These are phyloP conservation scores for Spinibarbus caldwelli DNA, from an alignment of 2,797 vertebrate genomes.

Conservation along the genomic window DNA sequence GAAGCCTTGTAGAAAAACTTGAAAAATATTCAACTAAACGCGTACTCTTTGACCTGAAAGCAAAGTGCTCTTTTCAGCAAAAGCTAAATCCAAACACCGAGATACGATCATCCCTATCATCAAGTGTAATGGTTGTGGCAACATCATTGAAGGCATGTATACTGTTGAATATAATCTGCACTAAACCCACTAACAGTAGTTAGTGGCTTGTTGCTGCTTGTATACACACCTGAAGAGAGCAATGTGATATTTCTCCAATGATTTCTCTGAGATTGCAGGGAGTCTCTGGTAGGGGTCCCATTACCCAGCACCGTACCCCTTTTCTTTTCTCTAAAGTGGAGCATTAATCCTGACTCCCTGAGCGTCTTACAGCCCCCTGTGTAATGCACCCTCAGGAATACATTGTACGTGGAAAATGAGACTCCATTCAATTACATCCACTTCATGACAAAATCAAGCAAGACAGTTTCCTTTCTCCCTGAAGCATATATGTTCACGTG, in stretches of 20 bases:
- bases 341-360: constrained; percentile 51
- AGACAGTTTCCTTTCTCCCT: constrained; percentile 29
- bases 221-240: constrained; percentile 38
- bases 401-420: constrained; percentile 1
- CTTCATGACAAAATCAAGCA: constrained; percentile 45
- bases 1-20: not conserved
- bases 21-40: not conserved
- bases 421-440: constrained; percentile 54
- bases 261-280: constrained; percentile 54
- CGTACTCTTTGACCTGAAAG: not conserved
- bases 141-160: not conserved
- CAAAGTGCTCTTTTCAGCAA: not conserved
- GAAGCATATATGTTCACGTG: not conserved
- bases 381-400: constrained; percentile 46
- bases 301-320: constrained; percentile 51
- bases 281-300: constrained; percentile 53
- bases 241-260: constrained; percentile 54
- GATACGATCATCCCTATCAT: not conserved
- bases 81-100: not conserved
- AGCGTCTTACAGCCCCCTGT: constrained; percentile 8
- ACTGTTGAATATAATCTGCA: constrained; percentile 1
- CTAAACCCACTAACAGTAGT: not conserved
- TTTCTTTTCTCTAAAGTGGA: constrained; percentile 43
- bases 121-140: not conserved
- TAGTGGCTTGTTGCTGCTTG: constrained; percentile 12